Evolutionary conservation across 2,888 invertebrate species (phyloP).

Genomic region (Hypselothyrea guttata): DNA sequence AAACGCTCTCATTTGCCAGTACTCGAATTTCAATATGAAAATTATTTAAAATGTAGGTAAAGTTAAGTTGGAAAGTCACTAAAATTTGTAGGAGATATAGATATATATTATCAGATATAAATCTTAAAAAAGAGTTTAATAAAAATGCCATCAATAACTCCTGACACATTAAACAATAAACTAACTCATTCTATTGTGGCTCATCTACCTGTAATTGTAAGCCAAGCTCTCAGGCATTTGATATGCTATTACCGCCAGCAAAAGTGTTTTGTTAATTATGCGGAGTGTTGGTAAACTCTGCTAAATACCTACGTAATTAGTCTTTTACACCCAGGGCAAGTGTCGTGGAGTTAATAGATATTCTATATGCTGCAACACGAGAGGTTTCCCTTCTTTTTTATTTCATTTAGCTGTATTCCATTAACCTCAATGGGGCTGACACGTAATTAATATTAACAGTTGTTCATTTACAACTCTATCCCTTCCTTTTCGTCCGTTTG

Average conservation of each 20-base stretch:
- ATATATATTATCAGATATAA: too few relatives aligned
- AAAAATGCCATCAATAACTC: too few relatives aligned
- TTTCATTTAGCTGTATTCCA: slow-evolving; percentile 6
- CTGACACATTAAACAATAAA: too few relatives aligned
- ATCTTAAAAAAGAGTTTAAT: too few relatives aligned
- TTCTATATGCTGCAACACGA: neutral
- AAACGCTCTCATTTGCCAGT: too few relatives aligned
- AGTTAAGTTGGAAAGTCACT: too few relatives aligned
- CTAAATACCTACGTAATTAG: slow-evolving; percentile 47
- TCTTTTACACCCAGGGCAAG: slow-evolving; percentile 19
- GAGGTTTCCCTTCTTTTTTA: slow-evolving; percentile 6
- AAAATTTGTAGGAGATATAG: too few relatives aligned
- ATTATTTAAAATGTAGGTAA: too few relatives aligned
- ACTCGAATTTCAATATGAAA: too few relatives aligned
- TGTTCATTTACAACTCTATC: slow-evolving; percentile 12
- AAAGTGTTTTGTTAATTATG: slow-evolving; percentile 30
- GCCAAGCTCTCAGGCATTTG: neutral
- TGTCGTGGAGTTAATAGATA: slow-evolving; percentile 8
- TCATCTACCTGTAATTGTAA: neutral
- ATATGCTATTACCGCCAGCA: slow-evolving; percentile 1
- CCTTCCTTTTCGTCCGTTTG: neutral
- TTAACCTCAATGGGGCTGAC: slow-evolving; percentile 17
- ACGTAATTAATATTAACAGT: slow-evolving; percentile 40
- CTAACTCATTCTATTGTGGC: too few relatives aligned
- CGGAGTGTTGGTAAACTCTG: slow-evolving; percentile 27